Conservation (phyloP, 2,797 vertebrate genomes). For the Rousettus madagascariensis region DNA sequence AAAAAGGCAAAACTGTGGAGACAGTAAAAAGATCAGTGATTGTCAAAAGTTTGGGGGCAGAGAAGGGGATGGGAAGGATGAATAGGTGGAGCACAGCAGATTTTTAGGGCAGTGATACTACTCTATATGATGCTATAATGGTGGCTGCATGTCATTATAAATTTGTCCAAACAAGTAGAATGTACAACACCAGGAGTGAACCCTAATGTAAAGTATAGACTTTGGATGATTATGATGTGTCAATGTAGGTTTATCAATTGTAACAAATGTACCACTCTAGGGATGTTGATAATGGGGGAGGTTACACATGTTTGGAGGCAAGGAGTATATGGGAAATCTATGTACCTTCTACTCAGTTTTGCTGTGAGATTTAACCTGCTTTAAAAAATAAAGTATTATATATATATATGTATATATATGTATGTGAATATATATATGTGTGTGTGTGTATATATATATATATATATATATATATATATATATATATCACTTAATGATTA, state of each 20-base stretch:
- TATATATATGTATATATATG: too few relatives aligned
- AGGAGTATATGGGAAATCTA: not conserved
- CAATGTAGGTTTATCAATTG: not conserved
- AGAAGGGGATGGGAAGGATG: not conserved
- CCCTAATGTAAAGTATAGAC: not conserved
- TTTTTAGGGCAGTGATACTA: not conserved
- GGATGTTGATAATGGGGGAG: not conserved
- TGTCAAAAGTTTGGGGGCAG: not conserved
- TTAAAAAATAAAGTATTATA: not conserved
- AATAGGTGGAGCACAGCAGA: not conserved
- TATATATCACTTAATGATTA: not conserved
- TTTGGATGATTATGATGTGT: not conserved
- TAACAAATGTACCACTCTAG: not conserved
- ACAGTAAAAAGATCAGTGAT: not conserved
- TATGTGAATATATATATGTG: too few relatives aligned
- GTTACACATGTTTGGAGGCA: not conserved
- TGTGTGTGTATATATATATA: too few relatives aligned
- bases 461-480: too few relatives aligned
- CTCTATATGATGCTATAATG: not conserved
- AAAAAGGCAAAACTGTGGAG: not conserved
- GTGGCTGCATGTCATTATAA: not conserved
- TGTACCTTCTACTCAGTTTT: not conserved
- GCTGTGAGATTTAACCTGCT: not conserved
- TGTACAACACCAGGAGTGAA: not conserved
- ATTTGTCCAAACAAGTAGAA: not conserved